Conservation (phyloP, 2,113 vertebrate genomes). For the Etheostoma cragini region DNA sequence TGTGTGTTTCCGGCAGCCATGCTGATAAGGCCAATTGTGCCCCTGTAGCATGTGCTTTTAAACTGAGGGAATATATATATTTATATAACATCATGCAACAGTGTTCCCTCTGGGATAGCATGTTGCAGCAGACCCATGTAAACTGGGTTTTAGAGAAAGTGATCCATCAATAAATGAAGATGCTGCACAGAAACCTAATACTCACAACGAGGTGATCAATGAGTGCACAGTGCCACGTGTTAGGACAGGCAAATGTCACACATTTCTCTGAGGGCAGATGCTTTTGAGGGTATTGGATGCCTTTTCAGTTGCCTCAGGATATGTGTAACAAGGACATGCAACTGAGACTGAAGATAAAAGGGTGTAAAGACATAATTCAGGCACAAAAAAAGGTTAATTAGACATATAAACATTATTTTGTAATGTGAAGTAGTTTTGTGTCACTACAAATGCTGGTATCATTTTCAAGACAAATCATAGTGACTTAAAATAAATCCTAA, state of each 20-base stretch:
- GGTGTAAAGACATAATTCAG: neutral
- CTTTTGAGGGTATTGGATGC: constrained; percentile 24
- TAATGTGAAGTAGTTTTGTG: neutral
- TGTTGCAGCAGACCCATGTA: constrained; percentile 35
- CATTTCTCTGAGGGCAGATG: constrained; percentile 12
- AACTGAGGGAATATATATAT: neutral
- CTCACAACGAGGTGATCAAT: constrained; percentile 59
- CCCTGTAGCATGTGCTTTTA: constrained; percentile 45
- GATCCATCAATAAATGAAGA: constrained; percentile 53
- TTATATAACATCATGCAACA: constrained; percentile 21
- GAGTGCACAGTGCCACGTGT: constrained; percentile 16
- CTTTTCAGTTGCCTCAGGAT: constrained; percentile 39
- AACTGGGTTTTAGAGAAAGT: constrained; percentile 12
- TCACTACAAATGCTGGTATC: neutral
- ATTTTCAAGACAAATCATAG: neutral
- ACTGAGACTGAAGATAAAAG: constrained; percentile 9
- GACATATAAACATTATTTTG: neutral
- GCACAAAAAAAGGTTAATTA: neutral
- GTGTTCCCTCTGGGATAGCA: constrained; percentile 40
- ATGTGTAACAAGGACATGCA: constrained; percentile 8
- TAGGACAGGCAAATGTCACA: constrained; percentile 55
- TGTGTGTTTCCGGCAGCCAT: constrained; percentile 38
- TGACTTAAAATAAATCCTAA: neutral
- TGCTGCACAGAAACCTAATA: constrained; percentile 48
- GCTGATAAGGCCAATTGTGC: constrained; percentile 53